Percentiles rank a stretch among this genome's conserved stretches.
Evolutionary conservation across 1,140 invertebrate species (phyloP).

Genomic region (Sycobia sp.): DNA sequence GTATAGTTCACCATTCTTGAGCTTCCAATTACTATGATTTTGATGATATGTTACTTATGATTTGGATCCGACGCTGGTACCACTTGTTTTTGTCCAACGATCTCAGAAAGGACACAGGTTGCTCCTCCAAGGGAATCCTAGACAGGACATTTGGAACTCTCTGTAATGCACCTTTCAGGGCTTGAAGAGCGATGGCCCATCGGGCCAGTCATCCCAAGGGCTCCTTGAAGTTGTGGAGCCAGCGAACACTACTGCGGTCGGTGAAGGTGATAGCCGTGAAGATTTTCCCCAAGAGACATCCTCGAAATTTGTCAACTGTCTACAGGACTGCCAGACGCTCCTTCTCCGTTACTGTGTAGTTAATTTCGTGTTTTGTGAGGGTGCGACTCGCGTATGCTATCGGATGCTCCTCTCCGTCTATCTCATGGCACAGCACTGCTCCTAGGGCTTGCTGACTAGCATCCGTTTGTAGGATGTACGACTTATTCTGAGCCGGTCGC

Average conservation of each 20-base stretch:
- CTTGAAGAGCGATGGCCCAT: not conserved
- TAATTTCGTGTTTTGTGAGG: not conserved
- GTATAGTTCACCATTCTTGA: too few relatives aligned
- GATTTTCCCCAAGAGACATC: not conserved
- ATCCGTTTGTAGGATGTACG: not conserved
- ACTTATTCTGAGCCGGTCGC: not conserved
- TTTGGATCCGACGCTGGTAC: too few relatives aligned
- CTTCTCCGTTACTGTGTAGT: slow-evolving; percentile 4
- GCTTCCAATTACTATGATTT: too few relatives aligned
- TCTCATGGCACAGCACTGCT: not conserved
- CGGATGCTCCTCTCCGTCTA: slow-evolving; percentile 2
- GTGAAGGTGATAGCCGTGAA: too few relatives aligned
- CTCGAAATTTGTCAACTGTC: not conserved
- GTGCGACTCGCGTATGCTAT: not conserved
- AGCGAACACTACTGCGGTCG: not conserved
- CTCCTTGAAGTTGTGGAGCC: not conserved
- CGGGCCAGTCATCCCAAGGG: not conserved
- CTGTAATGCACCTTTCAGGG: not conserved
- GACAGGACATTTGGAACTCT: not conserved
- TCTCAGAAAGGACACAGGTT: too few relatives aligned
- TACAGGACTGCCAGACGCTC: not conserved
- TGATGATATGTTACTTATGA: too few relatives aligned
- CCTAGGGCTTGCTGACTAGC: not conserved
- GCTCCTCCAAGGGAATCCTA: too few relatives aligned
- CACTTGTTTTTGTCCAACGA: too few relatives aligned